phyloP scores from a whole-genome alignment of 2,113 vertebrate species.

The mouse (Mus musculus) region DNA sequence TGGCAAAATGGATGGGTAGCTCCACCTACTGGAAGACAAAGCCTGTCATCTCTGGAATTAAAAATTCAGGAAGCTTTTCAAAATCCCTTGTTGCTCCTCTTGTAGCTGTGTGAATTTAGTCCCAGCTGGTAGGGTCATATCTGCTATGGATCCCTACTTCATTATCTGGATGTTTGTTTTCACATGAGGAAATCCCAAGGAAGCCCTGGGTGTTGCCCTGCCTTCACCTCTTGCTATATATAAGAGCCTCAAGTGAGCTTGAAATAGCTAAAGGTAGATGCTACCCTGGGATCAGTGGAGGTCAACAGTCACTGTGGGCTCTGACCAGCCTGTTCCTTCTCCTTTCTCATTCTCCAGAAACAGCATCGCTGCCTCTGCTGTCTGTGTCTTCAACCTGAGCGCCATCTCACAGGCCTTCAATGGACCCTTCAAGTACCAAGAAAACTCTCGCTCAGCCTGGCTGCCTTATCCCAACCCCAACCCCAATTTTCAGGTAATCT shows the following conservation, averaged over 20 bases:
- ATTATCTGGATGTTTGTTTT: no score
- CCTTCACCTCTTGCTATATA: rapidly evolving
- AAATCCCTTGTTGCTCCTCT: rapidly evolving
- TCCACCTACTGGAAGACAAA: not conserved
- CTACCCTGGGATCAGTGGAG: not conserved
- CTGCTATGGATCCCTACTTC: not conserved
- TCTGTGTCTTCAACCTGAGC: conserved; percentile 98
- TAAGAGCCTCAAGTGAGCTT: not conserved
- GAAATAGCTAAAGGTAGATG: no score
- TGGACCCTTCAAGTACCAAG: conserved; percentile 98
- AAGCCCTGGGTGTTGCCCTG: rapidly evolving
- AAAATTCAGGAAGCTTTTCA: not conserved
- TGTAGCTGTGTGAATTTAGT: not conserved
- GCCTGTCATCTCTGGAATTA: not conserved
- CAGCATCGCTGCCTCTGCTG: conserved; percentile 97
- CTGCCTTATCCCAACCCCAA: conserved; percentile 97
- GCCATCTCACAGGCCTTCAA: conserved; percentile 95
- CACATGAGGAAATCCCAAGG: not conserved
- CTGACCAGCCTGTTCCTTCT: not conserved
- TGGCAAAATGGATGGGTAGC: rapidly evolving
- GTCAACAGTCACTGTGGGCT: not conserved
- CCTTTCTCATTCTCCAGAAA: conserved; percentile 88
- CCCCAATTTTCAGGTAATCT: conserved; percentile 96
- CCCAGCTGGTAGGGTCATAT: rapidly evolving
- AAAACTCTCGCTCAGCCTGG: conserved; percentile 97